Percentiles rank a stretch among this genome's conserved stretches.
Conservation (phyloP, 2,888 invertebrate genomes). For the Spilosoma lubricipeda region DNA sequence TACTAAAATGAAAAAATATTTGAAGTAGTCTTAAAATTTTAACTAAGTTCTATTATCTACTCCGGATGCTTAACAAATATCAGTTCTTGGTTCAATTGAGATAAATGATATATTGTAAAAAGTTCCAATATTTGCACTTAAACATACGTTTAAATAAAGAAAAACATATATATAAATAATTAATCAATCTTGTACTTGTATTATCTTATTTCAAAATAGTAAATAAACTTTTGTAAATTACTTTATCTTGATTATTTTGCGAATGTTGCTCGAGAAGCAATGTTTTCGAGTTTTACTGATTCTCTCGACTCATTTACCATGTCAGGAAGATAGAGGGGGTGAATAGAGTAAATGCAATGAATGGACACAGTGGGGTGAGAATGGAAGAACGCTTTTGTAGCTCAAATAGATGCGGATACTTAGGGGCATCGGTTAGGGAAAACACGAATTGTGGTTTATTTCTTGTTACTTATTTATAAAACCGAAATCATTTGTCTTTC, state of each 20-base stretch:
- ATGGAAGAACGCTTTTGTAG: background rate
- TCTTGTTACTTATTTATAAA: background rate
- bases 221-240: background rate
- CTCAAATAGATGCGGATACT: slow-evolving; percentile 1
- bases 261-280: background rate
- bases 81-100: too few species aligned
- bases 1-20: too few species aligned
- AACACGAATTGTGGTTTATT: background rate
- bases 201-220: too few species aligned
- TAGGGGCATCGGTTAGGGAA: background rate
- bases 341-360: background rate
- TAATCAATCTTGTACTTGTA: too few species aligned
- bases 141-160: too few species aligned
- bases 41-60: too few species aligned
- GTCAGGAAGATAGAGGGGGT: background rate
- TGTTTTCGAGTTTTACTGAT: background rate
- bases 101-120: too few species aligned
- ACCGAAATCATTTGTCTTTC: background rate
- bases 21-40: too few species aligned
- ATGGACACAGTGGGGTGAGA: background rate
- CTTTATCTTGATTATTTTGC: background rate
- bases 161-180: too few species aligned
- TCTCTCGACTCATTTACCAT: background rate
- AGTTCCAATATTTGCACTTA: too few species aligned
- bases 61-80: too few species aligned